A percentile compares a stretch with the other conserved stretches of the same genome.
Evolutionary conservation across 2,888 invertebrate genomes (phyloP).

Genomic region (Drosophila subquinaria): DNA sequence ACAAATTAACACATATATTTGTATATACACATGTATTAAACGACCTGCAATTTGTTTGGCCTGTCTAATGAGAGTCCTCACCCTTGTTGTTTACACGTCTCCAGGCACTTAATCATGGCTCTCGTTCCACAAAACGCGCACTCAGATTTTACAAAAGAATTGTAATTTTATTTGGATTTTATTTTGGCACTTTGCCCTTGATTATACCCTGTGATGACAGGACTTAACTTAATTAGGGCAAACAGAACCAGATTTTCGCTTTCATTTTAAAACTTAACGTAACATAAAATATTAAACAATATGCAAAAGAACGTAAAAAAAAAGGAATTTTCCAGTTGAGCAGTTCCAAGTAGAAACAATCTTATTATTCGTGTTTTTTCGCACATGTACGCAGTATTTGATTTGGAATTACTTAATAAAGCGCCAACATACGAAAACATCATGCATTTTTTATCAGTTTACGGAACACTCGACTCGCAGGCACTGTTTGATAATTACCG

Average conservation of each 20-base stretch:
- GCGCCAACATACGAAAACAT: conserved; percentile 6
- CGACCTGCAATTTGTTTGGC: conserved; percentile 51
- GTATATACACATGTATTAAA: not conserved
- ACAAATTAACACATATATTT: not conserved
- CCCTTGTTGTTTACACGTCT: conserved; percentile 11
- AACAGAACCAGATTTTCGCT: not conserved
- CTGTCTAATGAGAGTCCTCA: conserved; percentile 5
- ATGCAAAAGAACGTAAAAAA: no score
- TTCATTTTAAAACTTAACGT: not conserved
- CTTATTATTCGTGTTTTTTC: not conserved
- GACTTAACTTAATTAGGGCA: not conserved
- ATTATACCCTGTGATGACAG: conserved; percentile 3
- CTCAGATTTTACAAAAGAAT: conserved; percentile 1
- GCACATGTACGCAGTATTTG: conserved; percentile 5
- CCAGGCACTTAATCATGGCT: conserved; percentile 25
- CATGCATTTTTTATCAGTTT: conserved; percentile 11
- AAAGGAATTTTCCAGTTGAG: not conserved
- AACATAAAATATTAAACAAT: not conserved
- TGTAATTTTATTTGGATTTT: conserved; percentile 9
- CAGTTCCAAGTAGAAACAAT: not conserved
- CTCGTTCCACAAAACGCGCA: conserved; percentile 5
- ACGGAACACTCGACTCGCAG: not conserved
- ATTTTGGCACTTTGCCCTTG: conserved; percentile 6
- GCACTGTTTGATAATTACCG: conserved; percentile 52
- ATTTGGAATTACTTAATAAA: conserved; percentile 14